These are phyloP conservation scores for Amphipoea oculea DNA, from an alignment of 2,888 invertebrate genomes.

Conservation along the genomic window DNA sequence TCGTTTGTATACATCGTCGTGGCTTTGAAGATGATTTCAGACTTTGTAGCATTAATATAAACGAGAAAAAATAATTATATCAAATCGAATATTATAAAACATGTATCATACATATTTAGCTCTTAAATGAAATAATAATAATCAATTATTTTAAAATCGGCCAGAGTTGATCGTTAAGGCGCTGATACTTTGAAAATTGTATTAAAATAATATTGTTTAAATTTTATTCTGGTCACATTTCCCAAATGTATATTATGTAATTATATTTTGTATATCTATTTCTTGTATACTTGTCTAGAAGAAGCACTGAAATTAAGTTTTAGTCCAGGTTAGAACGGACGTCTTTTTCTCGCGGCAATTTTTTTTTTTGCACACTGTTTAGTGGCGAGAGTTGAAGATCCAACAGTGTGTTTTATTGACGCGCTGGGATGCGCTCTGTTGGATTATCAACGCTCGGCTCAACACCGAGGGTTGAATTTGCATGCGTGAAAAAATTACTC, in stretches of 20 bases:
- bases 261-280: conserved; percentile 56
- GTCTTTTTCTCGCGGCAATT: not conserved
- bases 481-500: not conserved
- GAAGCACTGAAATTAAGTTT: conserved; percentile 42
- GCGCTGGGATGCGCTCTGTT: not conserved
- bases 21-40: too few species aligned
- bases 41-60: conserved; percentile 44
- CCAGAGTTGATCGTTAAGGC: conserved; percentile 43
- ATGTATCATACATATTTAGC: conserved; percentile 55
- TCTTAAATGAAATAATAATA: conserved; percentile 49
- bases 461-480: not conserved
- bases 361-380: not conserved
- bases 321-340: not conserved
- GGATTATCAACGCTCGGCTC: not conserved
- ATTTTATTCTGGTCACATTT: conserved; percentile 59
- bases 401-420: not conserved
- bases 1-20: not conserved
- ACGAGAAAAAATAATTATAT: conserved; percentile 27
- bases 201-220: conserved; percentile 40
- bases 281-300: conserved; percentile 50
- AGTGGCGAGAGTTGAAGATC: not conserved
- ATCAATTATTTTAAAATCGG: conserved; percentile 45
- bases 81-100: conserved; percentile 51
- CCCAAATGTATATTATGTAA: conserved; percentile 48
- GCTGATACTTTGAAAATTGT: conserved; percentile 51